Evolutionary conservation across 2,113 vertebrate genomes (phyloP), one percentile per base, ranked within the genome.

Genomic region (Tiliqua scincoides): DNA sequence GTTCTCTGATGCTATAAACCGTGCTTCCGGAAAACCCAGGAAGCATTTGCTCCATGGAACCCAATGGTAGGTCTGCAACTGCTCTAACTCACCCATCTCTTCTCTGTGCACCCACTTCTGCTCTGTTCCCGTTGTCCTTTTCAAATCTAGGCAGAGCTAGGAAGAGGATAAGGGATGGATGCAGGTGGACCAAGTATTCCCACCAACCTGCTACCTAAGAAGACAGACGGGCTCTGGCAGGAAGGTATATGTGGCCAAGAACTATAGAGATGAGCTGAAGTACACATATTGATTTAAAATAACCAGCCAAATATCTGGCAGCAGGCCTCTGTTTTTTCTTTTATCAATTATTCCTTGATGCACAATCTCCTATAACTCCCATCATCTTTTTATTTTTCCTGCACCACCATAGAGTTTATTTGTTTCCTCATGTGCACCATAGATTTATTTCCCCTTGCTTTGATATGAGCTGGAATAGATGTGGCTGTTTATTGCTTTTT

Each of bases 401-500:
- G n/a, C n/a, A n/a, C 80, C 85, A 63, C 87, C 77, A 75, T 9
- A 87, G 75, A 88, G 87, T 91, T 91, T 83, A 83, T 90, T 92
- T 75, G 73, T 84, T 92, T 93, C 88, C 89, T 91, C 92, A 89
- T 92, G 87, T 79, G 86, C 93, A 82, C 82, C 88, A 90, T 52
- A 0, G 15, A 93, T 91, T 92, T 93, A 87, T 93, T 94, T 92
- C 92, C 91, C 82, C 65, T 0, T 89, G 91, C 90, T 94, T 90
- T 82, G 73, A 92, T 91, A 88, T 91, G 92, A 93, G 89, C 88
- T 83, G 89, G 87, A 93, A 92, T 91, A 92, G 91, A 92, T 82
- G 88, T 89, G 89, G 92, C 87, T 94, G 92, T 93, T 95, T 95
- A 93, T 95, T 95, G 21, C 63, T 11, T 23, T 94, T 87, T 94